These are phyloP conservation scores for Agelaius tricolor DNA, from an alignment of 2,113 vertebrate genomes.

Conservation along the genomic window DNA sequence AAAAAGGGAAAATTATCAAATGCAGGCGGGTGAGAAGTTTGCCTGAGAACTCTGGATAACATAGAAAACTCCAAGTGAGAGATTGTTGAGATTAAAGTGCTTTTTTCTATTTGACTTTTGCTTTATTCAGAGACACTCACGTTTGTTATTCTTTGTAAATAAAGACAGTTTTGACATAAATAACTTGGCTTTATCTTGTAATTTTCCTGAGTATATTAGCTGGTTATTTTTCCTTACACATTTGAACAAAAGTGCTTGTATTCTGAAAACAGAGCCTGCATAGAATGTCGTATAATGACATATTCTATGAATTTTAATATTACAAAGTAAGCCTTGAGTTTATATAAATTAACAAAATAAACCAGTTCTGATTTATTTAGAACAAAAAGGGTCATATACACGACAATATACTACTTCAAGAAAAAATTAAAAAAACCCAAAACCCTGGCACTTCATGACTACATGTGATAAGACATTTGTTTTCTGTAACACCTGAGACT, in stretches of 20 bases:
- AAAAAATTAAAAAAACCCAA: neutral
- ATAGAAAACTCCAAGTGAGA: neutral
- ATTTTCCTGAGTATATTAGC: neutral
- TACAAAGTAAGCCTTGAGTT: neutral
- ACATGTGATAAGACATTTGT: accelerated
- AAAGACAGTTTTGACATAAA: neutral
- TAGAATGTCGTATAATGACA: neutral
- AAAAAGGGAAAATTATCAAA: neutral
- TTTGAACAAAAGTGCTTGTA: neutral
- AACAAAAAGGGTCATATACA: neutral
- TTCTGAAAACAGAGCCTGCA: neutral
- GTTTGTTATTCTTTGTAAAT: neutral
- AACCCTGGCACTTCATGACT: neutral
- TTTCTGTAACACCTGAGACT: neutral
- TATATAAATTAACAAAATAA: neutral
- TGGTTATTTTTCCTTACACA: neutral
- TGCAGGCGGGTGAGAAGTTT: neutral
- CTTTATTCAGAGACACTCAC: neutral
- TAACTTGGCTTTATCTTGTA: neutral
- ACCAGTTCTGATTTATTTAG: neutral
- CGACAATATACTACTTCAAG: neutral
- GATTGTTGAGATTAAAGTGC: neutral
- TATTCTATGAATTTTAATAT: neutral
- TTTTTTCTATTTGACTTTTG: neutral
- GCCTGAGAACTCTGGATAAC: neutral